phyloP scores from a whole-genome alignment of 2,888 invertebrate species.

The Patella ulyssiponensis region DNA sequence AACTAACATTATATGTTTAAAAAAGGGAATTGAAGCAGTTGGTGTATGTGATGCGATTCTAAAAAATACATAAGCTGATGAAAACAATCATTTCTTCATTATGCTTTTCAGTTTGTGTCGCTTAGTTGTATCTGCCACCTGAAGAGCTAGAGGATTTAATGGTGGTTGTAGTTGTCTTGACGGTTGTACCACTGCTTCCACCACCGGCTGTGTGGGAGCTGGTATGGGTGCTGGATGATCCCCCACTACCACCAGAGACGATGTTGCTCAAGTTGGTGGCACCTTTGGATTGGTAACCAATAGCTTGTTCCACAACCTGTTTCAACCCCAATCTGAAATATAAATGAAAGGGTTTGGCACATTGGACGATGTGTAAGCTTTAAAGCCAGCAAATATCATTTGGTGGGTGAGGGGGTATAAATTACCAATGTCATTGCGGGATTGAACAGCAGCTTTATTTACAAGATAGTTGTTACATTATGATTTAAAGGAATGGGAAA shows the following conservation, averaged over 20 bases:
- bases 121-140: not conserved
- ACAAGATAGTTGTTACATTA: too few relatives aligned
- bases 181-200: not conserved
- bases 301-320: slow-evolving; percentile 43
- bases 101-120: too few relatives aligned
- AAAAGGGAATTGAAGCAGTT: too few relatives aligned
- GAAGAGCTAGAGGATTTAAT: not conserved
- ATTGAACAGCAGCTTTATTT: too few relatives aligned
- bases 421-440: too few relatives aligned
- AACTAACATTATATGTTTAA: too few relatives aligned
- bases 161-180: not conserved
- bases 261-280: slow-evolving; percentile 42
- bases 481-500: not conserved
- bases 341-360: too few relatives aligned
- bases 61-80: too few relatives aligned
- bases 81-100: too few relatives aligned
- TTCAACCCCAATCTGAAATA: slow-evolving; percentile 37
- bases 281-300: slow-evolving; percentile 41
- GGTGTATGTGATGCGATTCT: too few relatives aligned
- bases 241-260: slow-evolving; percentile 22
- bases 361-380: not conserved
- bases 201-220: not conserved
- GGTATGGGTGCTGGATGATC: not conserved
- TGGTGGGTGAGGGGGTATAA: too few relatives aligned
- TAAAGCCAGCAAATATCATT: too few relatives aligned